Percentiles rank a stretch among this genome's conserved stretches.
These are phyloP conservation scores for Cyanoliseus patagonus DNA, from an alignment of 2,113 vertebrate species.

Conservation along the genomic window DNA sequence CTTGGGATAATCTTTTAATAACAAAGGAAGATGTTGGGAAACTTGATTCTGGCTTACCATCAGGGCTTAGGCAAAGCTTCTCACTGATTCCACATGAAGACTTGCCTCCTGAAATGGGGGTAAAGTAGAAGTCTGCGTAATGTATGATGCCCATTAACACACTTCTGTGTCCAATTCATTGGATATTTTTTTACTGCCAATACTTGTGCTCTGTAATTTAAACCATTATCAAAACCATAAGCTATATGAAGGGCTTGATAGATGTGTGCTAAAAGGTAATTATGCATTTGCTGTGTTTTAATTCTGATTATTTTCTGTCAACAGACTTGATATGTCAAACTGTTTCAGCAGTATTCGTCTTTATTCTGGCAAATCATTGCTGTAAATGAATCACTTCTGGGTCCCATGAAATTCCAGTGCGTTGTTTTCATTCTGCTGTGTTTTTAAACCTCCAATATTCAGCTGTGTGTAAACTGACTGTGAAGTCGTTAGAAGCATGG, in stretches of 20 bases:
- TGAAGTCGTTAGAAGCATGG: background rate
- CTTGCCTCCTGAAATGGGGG: background rate
- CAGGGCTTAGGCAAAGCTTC: background rate
- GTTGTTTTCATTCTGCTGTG: background rate
- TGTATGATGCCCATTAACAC: background rate
- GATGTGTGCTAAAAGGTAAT: background rate
- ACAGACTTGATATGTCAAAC: conserved; percentile 11
- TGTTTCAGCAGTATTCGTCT: conserved; percentile 13
- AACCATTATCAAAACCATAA: background rate
- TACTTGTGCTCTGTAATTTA: background rate
- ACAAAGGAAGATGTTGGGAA: background rate
- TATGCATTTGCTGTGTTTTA: conserved; percentile 17
- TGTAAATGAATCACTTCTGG: conserved; percentile 6
- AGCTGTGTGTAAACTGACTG: background rate
- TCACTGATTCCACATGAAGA: background rate
- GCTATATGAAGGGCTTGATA: background rate
- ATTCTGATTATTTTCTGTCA: conserved; percentile 31
- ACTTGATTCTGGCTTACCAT: background rate
- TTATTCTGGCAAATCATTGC: conserved; percentile 26
- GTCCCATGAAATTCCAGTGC: background rate
- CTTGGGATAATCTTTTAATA: background rate
- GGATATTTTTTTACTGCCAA: background rate
- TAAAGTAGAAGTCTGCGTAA: background rate
- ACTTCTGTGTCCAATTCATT: background rate
- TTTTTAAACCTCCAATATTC: background rate